Base-by-base conservation (phyloP, 2,797 vertebrate genomes). In the Myotis vivesi region DNA sequence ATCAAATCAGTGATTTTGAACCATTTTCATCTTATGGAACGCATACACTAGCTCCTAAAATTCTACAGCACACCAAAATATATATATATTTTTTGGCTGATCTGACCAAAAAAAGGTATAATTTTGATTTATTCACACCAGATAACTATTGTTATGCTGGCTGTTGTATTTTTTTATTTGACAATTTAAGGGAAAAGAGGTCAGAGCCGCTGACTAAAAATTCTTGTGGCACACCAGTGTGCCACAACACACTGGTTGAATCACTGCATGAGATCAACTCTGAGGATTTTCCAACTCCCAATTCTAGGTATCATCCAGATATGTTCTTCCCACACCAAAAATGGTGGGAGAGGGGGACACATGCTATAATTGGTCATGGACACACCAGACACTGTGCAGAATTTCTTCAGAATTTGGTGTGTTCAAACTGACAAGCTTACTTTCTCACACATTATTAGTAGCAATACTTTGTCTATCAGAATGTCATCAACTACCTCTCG, bases 381-480 rank as follows among this genome's bases (percentile, higher is more conserved):
- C 17, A 88, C 8, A 53, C 28, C 57, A 93, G 49, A 64, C 13
- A 44, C 53, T 25, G 9, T 9, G 19, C 51, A 91, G 33, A 77
- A 87, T 66, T 79, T 84, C 16, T 64, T 73, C 33, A 9, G 59
- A 64, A 23, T 41, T 36, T 62, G 11, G 6, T 95, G 25, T 46
- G 77, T 49, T 94, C 90, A 81, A 93, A 81, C 53, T 88, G 87
- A n/a, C 36, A 1, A 19, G 4, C 41, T 64, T 81, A 36, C 73
- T 96, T 91, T 96, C 92, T 86, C 94, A 95, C 87, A 91, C 49
- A 72, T 83, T 97, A 87, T 20, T 4, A 20, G 38, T 59, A 55
- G 82, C 76, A 94, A 95, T 19, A 79, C 23, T 77, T 91, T 96
- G 44, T 38, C 82, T 87, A 94, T 89, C 38, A 96, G 51, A 80